These are phyloP conservation scores for Paracyclopina nana DNA, from an alignment of 1,140 invertebrate species.

Conservation along the genomic window DNA sequence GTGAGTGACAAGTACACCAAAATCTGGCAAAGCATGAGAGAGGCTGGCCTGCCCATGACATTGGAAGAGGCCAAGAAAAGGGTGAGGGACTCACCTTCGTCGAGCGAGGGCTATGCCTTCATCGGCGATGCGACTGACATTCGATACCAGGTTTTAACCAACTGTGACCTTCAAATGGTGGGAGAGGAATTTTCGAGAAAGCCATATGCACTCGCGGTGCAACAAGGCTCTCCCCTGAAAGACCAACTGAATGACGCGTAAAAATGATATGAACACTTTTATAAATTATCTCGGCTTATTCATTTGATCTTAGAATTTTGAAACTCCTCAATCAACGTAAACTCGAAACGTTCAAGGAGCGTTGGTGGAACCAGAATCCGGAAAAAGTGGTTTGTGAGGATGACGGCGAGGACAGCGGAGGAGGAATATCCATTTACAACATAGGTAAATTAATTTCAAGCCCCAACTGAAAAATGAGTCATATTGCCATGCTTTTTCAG, in stretches of 20 bases:
- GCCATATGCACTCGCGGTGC: constrained; percentile 86
- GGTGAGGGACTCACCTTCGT: constrained; percentile 47
- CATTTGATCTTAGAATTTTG: constrained; percentile 46
- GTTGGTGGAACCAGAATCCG: constrained; percentile 82
- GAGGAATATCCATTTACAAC: constrained; percentile 90
- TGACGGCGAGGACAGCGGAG: constrained; percentile 60
- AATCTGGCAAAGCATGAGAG: constrained; percentile 93
- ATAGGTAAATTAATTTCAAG: constrained; percentile 38
- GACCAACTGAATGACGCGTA: constrained; percentile 77
- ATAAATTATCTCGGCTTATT: constrained; percentile 12
- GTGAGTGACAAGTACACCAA: constrained; percentile 96
- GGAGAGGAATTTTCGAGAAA: constrained; percentile 93
- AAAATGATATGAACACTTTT: constrained; percentile 24
- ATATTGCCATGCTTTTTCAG: no score
- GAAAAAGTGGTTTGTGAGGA: constrained; percentile 54
- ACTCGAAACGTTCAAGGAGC: constrained; percentile 78
- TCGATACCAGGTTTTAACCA: constrained; percentile 59
- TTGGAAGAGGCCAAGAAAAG: constrained; percentile 54
- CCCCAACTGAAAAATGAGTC: no score
- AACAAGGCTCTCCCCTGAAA: constrained; percentile 78
- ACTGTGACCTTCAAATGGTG: constrained; percentile 68
- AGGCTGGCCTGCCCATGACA: constrained; percentile 52
- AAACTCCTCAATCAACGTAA: constrained; percentile 73
- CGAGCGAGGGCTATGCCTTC: constrained; percentile 73
- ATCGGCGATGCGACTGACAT: constrained; percentile 82